Base-by-base conservation (phyloP, 2,797 vertebrate species). In the Urocyon cinereoargenteus region DNA sequence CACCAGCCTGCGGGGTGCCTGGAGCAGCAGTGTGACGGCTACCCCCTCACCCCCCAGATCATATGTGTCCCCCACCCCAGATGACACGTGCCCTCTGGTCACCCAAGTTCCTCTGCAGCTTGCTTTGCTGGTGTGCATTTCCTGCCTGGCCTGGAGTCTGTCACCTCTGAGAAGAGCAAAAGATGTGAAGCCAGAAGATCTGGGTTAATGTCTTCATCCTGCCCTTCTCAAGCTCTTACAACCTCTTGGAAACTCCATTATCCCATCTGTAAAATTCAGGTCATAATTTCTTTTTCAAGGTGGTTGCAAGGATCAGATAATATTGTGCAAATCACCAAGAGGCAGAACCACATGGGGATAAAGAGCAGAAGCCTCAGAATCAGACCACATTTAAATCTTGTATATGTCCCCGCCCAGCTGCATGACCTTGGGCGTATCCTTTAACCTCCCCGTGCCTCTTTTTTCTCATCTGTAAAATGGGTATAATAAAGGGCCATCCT, bases 1-100 rank as follows among this genome's bases (percentile, higher is more conserved):
- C 0, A 10, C 5, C 57, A 18, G 49, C 53, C 9, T 89, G 0
- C 1, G 2, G 1, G 1, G 51, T 5, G 4, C 40, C 57, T 0
- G 3, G 45, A 28, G 55, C 11, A 28, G 55, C 11, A 53, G 1
- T 4, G 1, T 22, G 24, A 57, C 5, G 2, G 24, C 61, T 51
- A 6, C 62, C 45, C 5, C 8, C 72, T 26, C 14, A 18, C 26
- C 24, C 40, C 72, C 72, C 16, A 18, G 8, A 68, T 68, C 31
- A n/a, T 19, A 34, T 34, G 64, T n/a, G 16, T 6, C 72, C 40
- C 24, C 40, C 24, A 28, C 24, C 26, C 34, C 14, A 1, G 3
- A 31, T 1, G 1, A 11, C 0, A 3, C 2, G 3, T 0, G 1
- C 55, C 51, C 19, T 61, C 66, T 8, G 16, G n/a, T 13, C 28